These are phyloP conservation scores for Muscicapa adusta DNA, from an alignment of 2,113 vertebrate genomes.

Conservation along the genomic window DNA sequence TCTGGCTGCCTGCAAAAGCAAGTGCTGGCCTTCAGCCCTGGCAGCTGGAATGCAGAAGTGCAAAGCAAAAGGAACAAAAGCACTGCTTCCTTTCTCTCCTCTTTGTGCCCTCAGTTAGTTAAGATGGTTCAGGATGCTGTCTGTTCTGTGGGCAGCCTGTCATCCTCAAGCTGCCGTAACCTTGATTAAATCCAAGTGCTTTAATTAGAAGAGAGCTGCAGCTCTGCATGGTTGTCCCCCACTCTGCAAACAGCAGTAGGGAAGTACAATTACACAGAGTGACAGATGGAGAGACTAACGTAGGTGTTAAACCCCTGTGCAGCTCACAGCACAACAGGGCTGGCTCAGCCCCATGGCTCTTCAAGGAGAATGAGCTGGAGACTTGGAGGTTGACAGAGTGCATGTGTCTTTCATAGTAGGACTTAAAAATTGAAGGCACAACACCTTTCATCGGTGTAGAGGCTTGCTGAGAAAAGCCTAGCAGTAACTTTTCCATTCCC, in stretches of 20 bases:
- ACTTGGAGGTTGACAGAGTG: not conserved
- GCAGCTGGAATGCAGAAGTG: constrained; percentile 26
- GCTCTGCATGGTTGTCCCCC: not conserved
- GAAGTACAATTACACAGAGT: not conserved
- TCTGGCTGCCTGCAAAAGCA: constrained; percentile 32
- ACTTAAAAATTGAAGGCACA: not conserved
- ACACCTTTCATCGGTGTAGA: not conserved
- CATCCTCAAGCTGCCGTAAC: constrained; percentile 9
- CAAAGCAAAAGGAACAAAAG: constrained; percentile 14
- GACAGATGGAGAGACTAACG: not conserved
- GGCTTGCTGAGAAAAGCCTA: not conserved
- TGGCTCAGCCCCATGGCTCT: not conserved
- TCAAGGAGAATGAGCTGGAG: not conserved
- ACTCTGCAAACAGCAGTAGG: not conserved
- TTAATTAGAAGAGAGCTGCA: constrained; percentile 16
- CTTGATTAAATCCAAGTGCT: constrained; percentile 46
- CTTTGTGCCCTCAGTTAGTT: not conserved
- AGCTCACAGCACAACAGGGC: not conserved
- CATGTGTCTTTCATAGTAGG: not conserved
- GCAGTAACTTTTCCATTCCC: not conserved
- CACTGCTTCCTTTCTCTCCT: not conserved
- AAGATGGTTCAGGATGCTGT: constrained; percentile 1
- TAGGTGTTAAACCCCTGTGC: not conserved
- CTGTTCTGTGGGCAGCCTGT: constrained; percentile 10
- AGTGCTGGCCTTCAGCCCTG: constrained; percentile 2